Conservation (phyloP, 1,140 invertebrate species). For the Pinna nobilis region DNA sequence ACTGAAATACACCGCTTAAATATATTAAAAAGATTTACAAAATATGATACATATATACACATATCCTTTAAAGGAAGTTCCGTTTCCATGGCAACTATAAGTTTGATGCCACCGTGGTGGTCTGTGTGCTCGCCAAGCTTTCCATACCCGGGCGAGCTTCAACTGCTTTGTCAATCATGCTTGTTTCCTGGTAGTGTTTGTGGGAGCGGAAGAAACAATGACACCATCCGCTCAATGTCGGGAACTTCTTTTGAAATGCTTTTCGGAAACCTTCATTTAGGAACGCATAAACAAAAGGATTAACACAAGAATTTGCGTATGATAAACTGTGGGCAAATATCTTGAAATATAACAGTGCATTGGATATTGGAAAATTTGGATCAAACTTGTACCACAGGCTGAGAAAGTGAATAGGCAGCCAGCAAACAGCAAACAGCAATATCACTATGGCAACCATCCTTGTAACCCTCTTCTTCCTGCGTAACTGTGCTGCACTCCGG, state of each 20-base stretch:
- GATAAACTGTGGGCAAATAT: slow-evolving; percentile 91
- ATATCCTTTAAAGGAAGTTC: no score
- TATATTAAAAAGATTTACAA: no score
- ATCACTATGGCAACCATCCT: slow-evolving; percentile 95
- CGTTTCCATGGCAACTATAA: no score
- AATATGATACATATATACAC: no score
- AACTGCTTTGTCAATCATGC: slow-evolving; percentile 45
- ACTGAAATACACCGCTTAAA: no score
- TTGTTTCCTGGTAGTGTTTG: slow-evolving; percentile 13
- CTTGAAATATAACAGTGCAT: slow-evolving; percentile 81
- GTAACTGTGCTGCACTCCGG: slow-evolving; percentile 30
- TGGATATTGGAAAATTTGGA: slow-evolving; percentile 73
- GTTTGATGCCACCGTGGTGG: no score
- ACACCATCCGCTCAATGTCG: slow-evolving; percentile 23
- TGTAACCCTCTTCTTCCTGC: slow-evolving; percentile 86
- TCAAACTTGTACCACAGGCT: slow-evolving; percentile 65
- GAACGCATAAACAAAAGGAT: slow-evolving; percentile 95
- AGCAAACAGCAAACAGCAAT: slow-evolving; percentile 94
- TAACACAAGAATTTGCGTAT: slow-evolving; percentile 95
- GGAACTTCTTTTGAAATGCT: slow-evolving; percentile 78
- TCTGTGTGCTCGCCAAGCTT: slow-evolving; percentile 11
- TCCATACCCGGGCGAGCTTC: slow-evolving; percentile 35
- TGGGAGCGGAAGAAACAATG: slow-evolving; percentile 17
- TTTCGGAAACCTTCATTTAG: slow-evolving; percentile 90
- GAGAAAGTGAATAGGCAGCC: slow-evolving; percentile 90